These are phyloP conservation scores for Adoxophyes honmai DNA, from an alignment of 1,140 invertebrate species.

Conservation along the genomic window DNA sequence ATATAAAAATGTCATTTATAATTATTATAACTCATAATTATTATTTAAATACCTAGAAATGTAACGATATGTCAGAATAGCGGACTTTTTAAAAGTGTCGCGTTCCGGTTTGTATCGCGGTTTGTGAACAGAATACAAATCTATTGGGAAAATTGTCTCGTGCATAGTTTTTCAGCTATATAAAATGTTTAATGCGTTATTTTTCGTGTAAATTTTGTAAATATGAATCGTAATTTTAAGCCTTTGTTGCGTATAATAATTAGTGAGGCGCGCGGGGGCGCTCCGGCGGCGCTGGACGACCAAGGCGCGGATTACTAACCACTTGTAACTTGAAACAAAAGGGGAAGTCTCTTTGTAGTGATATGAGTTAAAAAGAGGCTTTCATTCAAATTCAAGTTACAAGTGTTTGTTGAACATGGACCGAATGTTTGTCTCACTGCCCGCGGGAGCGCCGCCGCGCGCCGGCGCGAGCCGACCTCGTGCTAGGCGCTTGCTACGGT, in stretches of 20 bases:
- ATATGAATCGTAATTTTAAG: conserved; percentile 47
- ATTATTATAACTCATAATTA: conserved; percentile 1
- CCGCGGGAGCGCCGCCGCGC: too few species aligned
- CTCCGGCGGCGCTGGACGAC: too few species aligned
- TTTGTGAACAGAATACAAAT: background rate
- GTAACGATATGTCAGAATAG: background rate
- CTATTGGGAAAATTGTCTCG: conserved; percentile 8
- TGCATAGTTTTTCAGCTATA: conserved; percentile 12
- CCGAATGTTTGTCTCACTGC: too few species aligned
- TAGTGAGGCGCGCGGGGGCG: background rate
- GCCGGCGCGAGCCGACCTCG: too few species aligned
- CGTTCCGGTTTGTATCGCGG: background rate
- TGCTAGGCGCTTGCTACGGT: too few species aligned
- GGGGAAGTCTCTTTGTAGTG: too few species aligned
- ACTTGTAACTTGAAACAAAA: too few species aligned
- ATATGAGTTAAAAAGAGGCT: too few species aligned
- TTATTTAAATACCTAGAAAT: conserved; percentile 15
- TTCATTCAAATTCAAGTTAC: too few species aligned
- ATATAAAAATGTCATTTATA: conserved; percentile 4
- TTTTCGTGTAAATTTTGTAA: conserved; percentile 58
- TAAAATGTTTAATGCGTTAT: conserved; percentile 11
- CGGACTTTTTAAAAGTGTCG: conserved; percentile 2
- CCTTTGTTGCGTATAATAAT: conserved; percentile 23
- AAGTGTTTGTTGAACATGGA: too few species aligned
- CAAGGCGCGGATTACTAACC: too few species aligned